Percentiles rank a stretch among this genome's conserved stretches.
Evolutionary conservation across 1,140 invertebrate genomes (phyloP).

Genomic region (Orchestia grillus): DNA sequence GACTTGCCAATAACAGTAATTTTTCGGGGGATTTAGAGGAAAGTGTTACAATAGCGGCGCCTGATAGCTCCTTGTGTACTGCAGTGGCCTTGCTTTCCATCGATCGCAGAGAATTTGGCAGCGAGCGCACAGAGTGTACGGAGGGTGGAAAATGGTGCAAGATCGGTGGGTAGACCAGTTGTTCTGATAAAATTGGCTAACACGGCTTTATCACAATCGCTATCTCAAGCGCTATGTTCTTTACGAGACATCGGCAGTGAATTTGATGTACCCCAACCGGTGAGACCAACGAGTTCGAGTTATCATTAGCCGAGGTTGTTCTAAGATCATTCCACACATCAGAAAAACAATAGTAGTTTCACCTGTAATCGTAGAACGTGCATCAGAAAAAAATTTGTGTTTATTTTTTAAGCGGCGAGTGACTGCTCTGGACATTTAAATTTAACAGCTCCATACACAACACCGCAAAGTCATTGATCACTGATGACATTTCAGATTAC

Average conservation of each 20-base stretch:
- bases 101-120: slow-evolving; percentile 14
- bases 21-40: neutral
- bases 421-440: neutral
- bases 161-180: neutral
- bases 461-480: neutral
- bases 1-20: neutral
- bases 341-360: neutral
- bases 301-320: neutral
- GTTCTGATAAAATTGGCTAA: neutral
- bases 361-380: neutral
- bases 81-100: slow-evolving; percentile 27
- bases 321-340: neutral
- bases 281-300: neutral
- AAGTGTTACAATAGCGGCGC: neutral
- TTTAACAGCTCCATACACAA: neutral
- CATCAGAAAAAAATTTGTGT: neutral
- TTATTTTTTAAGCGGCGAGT: neutral
- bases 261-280: neutral
- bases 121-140: neutral
- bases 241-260: neutral
- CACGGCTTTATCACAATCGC: neutral
- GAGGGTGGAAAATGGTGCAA: neutral
- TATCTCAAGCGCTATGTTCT: neutral
- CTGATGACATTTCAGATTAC: neutral
- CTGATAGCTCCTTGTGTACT: neutral